phyloP scores from a whole-genome alignment of 1,140 invertebrate genomes.

The Drosophila subpulchrella region DNA sequence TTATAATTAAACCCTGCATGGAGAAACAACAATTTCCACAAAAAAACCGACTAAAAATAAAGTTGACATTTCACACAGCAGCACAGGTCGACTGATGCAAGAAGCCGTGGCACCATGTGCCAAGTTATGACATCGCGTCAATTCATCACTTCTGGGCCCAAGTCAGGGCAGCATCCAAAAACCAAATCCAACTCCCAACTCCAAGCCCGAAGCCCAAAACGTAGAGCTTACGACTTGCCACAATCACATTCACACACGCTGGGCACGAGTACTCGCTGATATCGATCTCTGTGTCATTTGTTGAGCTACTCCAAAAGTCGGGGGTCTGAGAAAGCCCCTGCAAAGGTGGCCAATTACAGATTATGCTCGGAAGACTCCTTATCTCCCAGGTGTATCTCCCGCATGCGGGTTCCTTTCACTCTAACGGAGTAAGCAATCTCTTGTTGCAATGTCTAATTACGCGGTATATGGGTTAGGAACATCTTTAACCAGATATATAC shows the following conservation, averaged over 20 bases:
- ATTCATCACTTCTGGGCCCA: constrained; percentile 47
- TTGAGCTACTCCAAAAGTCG: constrained; percentile 47
- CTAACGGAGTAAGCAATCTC: not conserved
- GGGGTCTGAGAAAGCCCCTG: constrained; percentile 34
- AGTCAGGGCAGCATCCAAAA: constrained; percentile 14
- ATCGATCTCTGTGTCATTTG: constrained; percentile 58
- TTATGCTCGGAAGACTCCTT: not conserved
- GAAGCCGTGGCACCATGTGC: constrained; percentile 71
- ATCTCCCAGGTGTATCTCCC: constrained; percentile 6
- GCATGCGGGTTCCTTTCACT: constrained; percentile 20
- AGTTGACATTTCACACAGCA: constrained; percentile 79
- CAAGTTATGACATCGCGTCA: constrained; percentile 78
- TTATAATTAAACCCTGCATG: constrained; percentile 69
- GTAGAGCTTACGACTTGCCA: constrained; percentile 1
- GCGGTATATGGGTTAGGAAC: not conserved
- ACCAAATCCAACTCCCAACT: not conserved
- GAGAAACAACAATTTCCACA: constrained; percentile 30
- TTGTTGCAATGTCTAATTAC: not conserved
- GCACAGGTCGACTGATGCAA: constrained; percentile 71
- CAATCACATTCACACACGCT: constrained; percentile 38
- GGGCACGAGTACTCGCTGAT: constrained; percentile 41
- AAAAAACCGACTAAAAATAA: constrained; percentile 48
- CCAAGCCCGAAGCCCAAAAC: not conserved
- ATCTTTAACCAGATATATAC: not conserved
- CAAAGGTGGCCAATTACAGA: constrained; percentile 29